phyloP scores from a whole-genome alignment of 2,113 vertebrate species.

The Syngnathus typhle region DNA sequence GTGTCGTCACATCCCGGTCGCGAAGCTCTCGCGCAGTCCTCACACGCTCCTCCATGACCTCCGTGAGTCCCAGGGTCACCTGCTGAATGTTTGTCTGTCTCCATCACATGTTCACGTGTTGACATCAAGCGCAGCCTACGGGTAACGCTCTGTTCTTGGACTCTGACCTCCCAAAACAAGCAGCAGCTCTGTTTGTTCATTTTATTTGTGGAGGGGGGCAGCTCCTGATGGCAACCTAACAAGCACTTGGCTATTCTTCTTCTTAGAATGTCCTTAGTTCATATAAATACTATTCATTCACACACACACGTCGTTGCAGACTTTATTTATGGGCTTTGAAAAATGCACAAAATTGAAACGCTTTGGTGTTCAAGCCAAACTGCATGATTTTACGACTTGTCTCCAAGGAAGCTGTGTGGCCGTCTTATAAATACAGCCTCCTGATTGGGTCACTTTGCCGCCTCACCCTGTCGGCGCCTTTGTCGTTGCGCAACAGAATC shows the following conservation, averaged over 20 bases:
- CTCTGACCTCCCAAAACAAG: constrained; percentile 32
- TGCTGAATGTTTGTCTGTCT: not conserved
- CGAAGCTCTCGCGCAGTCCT: not conserved
- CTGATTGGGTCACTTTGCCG: constrained; percentile 19
- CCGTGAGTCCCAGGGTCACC: not conserved
- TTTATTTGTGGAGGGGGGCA: constrained; percentile 1
- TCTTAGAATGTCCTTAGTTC: not conserved
- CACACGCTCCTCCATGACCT: not conserved
- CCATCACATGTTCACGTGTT: not conserved
- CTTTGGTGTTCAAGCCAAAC: not conserved
- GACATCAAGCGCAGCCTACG: not conserved
- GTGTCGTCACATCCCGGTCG: constrained; percentile 1
- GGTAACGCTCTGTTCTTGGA: constrained; percentile 21
- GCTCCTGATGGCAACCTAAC: not conserved
- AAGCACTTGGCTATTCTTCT: not conserved
- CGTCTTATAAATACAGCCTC: constrained; percentile 25
- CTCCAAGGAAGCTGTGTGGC: not conserved
- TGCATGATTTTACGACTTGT: not conserved
- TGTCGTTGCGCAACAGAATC: constrained; percentile 7
- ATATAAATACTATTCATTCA: not conserved
- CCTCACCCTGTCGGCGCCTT: constrained; percentile 5
- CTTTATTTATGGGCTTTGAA: not conserved
- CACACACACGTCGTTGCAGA: not conserved
- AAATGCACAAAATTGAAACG: not conserved
- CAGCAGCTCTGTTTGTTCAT: constrained; percentile 5